These are phyloP conservation scores for Barbus barbus DNA, from an alignment of 2,113 vertebrate genomes.

Conservation along the genomic window DNA sequence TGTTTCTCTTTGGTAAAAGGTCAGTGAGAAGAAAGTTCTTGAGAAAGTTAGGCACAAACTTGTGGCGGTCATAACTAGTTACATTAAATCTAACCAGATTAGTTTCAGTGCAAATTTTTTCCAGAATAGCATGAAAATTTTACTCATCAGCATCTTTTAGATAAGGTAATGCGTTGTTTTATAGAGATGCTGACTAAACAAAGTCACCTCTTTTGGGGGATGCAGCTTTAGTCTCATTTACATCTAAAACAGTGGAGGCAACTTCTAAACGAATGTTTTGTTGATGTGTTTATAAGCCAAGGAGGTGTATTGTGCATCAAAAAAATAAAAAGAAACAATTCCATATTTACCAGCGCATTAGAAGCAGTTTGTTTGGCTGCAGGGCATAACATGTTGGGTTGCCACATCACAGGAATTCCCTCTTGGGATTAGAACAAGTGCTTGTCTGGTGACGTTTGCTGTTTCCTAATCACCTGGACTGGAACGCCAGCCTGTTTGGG, in stretches of 20 bases:
- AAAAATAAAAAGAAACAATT: constrained; percentile 19
- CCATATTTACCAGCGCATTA: constrained; percentile 45
- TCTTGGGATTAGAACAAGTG: constrained; percentile 53
- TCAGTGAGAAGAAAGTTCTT: constrained; percentile 37
- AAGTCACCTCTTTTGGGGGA: constrained; percentile 29
- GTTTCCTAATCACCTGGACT: constrained; percentile 55
- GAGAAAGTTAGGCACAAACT: constrained; percentile 26
- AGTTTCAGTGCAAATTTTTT: background rate
- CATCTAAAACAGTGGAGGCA: constrained; percentile 27
- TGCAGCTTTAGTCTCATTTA: constrained; percentile 31
- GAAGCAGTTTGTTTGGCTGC: constrained; percentile 50
- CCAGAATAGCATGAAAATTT: constrained; percentile 22
- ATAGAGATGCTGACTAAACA: constrained; percentile 42
- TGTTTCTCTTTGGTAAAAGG: constrained; percentile 48
- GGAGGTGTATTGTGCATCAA: background rate
- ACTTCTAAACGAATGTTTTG: constrained; percentile 23
- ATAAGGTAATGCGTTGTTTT: constrained; percentile 22
- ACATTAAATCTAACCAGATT: background rate
- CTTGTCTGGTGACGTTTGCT: constrained; percentile 52
- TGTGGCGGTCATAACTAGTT: background rate
- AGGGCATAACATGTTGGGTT: constrained; percentile 49
- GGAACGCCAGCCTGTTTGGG: constrained; percentile 42
- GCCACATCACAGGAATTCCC: constrained; percentile 49
- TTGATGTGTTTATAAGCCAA: constrained; percentile 35
- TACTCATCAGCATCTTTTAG: constrained; percentile 37